Conservation (phyloP, 2,797 vertebrate genomes). For the Fistularia commersonii region DNA sequence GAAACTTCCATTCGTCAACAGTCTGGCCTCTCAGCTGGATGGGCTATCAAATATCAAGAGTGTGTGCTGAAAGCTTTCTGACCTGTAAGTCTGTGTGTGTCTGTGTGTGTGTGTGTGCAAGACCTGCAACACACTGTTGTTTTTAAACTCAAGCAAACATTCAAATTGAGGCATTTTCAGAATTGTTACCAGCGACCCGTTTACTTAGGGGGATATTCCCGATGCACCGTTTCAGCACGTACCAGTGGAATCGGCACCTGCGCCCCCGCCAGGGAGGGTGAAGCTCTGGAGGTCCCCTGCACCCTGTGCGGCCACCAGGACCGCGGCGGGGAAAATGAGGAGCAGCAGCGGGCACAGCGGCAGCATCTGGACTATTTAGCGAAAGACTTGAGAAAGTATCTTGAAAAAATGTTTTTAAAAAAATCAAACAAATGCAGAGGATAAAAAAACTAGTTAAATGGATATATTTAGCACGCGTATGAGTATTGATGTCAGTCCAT, state of each 20-base stretch:
- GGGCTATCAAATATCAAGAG: conserved; percentile 18
- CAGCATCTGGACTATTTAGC: conserved; percentile 42
- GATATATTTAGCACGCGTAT: no score
- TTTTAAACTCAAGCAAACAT: no score
- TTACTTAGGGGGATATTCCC: not conserved
- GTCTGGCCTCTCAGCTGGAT: conserved; percentile 3
- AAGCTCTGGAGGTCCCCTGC: conserved; percentile 49
- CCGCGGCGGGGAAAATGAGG: conserved; percentile 52
- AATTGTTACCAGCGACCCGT: no score
- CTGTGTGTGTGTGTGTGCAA: conserved; percentile 2
- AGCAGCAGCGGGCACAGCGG: conserved; percentile 41
- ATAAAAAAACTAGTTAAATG: not conserved
- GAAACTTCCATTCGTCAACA: no score
- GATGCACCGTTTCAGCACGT: conserved; percentile 6
- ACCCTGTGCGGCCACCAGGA: conserved; percentile 50
- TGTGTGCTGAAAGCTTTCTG: conserved; percentile 10
- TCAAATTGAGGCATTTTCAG: no score
- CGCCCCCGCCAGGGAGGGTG: conserved; percentile 28
- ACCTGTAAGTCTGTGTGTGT: conserved; percentile 9
- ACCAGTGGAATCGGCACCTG: conserved; percentile 51
- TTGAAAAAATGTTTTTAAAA: not conserved
- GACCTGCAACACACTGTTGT: no score
- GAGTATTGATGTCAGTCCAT: not conserved
- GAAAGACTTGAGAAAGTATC: not conserved
- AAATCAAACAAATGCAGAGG: conserved; percentile 20